phyloP scores from a whole-genome alignment of 2,113 vertebrate species.

The Mormoops blainvillei region DNA sequence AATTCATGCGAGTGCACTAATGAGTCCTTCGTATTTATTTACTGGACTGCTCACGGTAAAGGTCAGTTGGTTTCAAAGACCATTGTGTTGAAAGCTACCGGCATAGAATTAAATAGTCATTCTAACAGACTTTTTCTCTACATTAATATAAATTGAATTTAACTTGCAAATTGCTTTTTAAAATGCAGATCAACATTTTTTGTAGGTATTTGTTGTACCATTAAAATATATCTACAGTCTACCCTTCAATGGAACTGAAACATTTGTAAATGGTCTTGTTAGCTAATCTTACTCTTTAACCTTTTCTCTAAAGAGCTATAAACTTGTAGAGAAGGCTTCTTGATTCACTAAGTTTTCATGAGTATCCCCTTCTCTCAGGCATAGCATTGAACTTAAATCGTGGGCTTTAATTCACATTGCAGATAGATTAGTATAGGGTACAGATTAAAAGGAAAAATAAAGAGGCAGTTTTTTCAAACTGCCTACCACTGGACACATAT shows the following conservation, averaged over 20 bases:
- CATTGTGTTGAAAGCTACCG: not conserved
- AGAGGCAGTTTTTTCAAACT: no score
- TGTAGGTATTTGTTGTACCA: not conserved
- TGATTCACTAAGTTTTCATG: not conserved
- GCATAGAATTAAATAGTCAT: not conserved
- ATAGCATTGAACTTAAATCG: not conserved
- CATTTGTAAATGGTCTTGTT: not conserved
- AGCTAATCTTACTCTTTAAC: not conserved
- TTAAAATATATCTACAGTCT: not conserved
- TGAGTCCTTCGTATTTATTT: not conserved
- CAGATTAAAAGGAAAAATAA: not conserved
- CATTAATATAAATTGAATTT: conserved; percentile 5
- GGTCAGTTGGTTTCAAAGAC: not conserved
- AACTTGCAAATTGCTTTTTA: not conserved
- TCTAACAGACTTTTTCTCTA: not conserved
- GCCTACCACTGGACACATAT: not conserved
- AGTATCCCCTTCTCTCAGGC: not conserved
- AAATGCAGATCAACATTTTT: conserved; percentile 18
- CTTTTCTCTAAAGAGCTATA: not conserved
- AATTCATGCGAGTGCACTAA: not conserved
- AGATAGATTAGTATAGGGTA: not conserved
- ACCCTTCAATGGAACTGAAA: not conserved
- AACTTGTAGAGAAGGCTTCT: not conserved
- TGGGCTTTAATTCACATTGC: not conserved
- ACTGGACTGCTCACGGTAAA: not conserved